phyloP scores from a whole-genome alignment of 2,797 vertebrate species.

The Betta splendens region DNA sequence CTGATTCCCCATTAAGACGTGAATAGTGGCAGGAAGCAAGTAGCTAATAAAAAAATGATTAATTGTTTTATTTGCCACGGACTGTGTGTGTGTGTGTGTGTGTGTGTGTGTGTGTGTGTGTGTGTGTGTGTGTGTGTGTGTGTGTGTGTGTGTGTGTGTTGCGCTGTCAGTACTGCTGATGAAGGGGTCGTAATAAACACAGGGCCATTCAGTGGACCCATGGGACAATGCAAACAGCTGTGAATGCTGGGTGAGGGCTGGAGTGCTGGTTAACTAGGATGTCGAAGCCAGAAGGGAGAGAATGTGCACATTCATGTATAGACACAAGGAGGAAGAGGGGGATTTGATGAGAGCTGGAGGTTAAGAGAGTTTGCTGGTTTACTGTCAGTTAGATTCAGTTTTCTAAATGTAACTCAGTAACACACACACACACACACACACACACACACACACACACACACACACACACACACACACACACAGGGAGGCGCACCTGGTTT shows the following conservation, averaged over 20 bases:
- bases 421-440: conserved; percentile 9
- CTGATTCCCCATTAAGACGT: conserved; percentile 19
- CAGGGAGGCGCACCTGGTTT: conserved; percentile 78
- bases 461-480: conserved; percentile 16
- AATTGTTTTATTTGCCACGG: conserved; percentile 11
- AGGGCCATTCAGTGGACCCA: conserved; percentile 34
- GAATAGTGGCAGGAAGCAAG: conserved; percentile 45
- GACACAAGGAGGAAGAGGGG: neutral
- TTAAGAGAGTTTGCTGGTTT: neutral
- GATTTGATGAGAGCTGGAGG: too few relatives aligned
- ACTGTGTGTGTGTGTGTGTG: conserved; percentile 31
- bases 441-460: conserved; percentile 38
- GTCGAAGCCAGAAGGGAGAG: conserved; percentile 16
- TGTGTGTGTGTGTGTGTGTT: conserved; percentile 35
- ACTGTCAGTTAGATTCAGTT: neutral
- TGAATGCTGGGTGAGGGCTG: conserved; percentile 30
- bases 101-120: conserved; percentile 27
- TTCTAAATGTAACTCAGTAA: conserved; percentile 1
- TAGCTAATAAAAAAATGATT: conserved; percentile 38
- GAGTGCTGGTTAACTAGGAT: conserved; percentile 44
- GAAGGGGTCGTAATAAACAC: conserved; percentile 44
- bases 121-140: conserved; percentile 33
- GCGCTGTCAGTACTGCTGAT: conserved; percentile 43
- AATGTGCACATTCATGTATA: conserved; percentile 15
- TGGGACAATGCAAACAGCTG: conserved; percentile 50